Evolutionary conservation across 2,888 invertebrate species (phyloP), one percentile per base, ranked within the genome.

Genomic region (Rhamphomyia laevipes): DNA sequence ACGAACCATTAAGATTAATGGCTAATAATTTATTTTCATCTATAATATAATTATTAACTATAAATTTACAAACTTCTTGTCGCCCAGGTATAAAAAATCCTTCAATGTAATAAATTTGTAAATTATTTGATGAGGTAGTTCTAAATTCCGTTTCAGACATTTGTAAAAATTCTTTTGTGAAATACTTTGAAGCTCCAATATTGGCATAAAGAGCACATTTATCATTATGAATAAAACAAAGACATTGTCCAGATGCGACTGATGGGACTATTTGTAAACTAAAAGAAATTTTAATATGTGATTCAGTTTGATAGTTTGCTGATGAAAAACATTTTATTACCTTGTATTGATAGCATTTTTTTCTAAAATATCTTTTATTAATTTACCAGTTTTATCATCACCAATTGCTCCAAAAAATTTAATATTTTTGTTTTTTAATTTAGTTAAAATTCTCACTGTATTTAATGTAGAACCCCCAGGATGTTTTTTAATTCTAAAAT

Each of bases 11-110:
- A 43, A 79, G 65, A 64, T 78, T 79, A 49, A 77, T 68, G 2
- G 71, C 73, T 49, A 78, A 61, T 9, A 67, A 58, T 59, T 74
- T 52, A 62, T 59, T 41, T 54, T 66, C 58, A 11, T 63, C 57
- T 9, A 62, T 58, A 43, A 74, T 68, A 50, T 70, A 66, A 27
- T 72, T 61, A 13, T 70, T 59, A 41, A 74, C 58, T 30, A 78
- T 63, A 55, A 70, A 67, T 37, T 67, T 58, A 7, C 73, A 71
- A 5, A 72, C 67, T 21, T 70, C 66, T 31, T 63, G 61, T 21
- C 77, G 68, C 21, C 76, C 67, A 0, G 75, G 73, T 42, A 79
- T 60, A 60, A 79, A 79, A 61, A 75, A 79, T 6, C 77, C 77
- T 63, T 78, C 78, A 47, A 79, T 65, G 55, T 77, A 77, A 31